Base-by-base conservation (phyloP, 1,140 invertebrate genomes). In the Thaumetopoea pityocampa region DNA sequence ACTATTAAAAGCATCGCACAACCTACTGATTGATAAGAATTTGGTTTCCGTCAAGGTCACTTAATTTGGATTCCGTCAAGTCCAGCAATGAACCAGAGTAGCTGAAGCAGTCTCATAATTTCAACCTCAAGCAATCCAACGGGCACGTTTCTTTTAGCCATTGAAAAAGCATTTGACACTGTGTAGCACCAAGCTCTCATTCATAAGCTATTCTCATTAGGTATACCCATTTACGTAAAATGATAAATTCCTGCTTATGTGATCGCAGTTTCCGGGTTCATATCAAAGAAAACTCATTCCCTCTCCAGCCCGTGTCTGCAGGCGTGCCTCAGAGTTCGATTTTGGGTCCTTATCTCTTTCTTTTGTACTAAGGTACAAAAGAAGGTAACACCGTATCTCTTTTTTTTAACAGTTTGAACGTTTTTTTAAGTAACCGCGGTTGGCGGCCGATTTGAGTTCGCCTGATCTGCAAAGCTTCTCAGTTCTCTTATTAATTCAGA, bases 161-260 rank as follows among this genome's bases (percentile, higher is more conserved):
- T 54, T 5, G 51, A 54, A 37, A 54, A 49, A 30, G 45, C 51
- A 2, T 54, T 54, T 36, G 45, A 49, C 8, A 41, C 51, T 2
- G 51, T 70, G 2, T 72, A 64, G 65, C 57, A 56, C 8, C 26
- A 53, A 2, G 69, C 57, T 8, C 35, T 77, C 1, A 24, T 71
- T 1, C 51, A 56, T 22, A 76, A 73, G 53, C 19, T 71, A 3
- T 33, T 48, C 9, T 17, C 14, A n/a, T 23, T 35, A 22, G n/a
- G 5, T 6, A 9, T 38, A 10, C 35, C 40, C 1, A 11, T 34
- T 1, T 7, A n/a, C 8, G 35, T 2, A 38, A 40, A 40, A 7
- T 45, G 1, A 35, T 45, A 2, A 19, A 45, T 27, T 35, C 29
- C 5, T 42, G 36, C 5, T 15, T 36, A 17, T 7, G 2, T 17